Percentiles rank a stretch among this genome's conserved stretches.
phyloP scores from a whole-genome alignment of 1,140 invertebrate species.

The Neocloeon triangulifer region DNA sequence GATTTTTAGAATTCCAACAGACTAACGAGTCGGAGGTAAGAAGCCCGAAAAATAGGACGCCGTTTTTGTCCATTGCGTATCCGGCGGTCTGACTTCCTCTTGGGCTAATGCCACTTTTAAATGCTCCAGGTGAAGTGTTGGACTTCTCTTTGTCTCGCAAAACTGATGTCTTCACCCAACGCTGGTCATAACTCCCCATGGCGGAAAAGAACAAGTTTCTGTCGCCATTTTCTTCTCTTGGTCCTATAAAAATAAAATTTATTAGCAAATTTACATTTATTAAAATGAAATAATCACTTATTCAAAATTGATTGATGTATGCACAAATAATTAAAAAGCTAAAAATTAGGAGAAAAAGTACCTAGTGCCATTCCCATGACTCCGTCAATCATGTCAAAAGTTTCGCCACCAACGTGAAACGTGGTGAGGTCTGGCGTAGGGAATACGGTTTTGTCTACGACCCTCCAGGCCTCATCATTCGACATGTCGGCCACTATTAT shows the following conservation, averaged over 20 bases:
- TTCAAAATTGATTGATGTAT: too few species aligned
- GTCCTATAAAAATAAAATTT: too few species aligned
- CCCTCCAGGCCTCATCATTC: not conserved
- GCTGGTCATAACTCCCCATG: conserved; percentile 42
- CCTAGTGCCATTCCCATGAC: conserved; percentile 36
- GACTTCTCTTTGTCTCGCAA: conserved; percentile 21
- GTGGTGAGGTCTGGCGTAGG: conserved; percentile 13
- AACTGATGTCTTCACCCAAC: conserved; percentile 34
- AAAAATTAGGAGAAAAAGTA: too few species aligned
- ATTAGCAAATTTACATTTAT: too few species aligned
- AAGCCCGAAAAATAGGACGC: conserved; percentile 8
- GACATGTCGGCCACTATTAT: conserved; percentile 5
- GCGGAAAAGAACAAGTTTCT: conserved; percentile 52
- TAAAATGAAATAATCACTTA: too few species aligned
- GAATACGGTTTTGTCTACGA: conserved; percentile 20
- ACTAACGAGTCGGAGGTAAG: conserved; percentile 5
- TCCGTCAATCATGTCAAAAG: conserved; percentile 52
- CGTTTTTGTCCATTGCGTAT: conserved; percentile 4
- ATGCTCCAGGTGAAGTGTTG: too few species aligned
- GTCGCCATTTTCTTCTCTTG: conserved; percentile 11
- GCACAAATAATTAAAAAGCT: too few species aligned
- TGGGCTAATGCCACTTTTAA: too few species aligned
- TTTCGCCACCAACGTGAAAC: conserved; percentile 22
- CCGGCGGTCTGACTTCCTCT: conserved; percentile 5
- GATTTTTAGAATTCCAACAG: conserved; percentile 8